These are phyloP conservation scores for Chlorodrepanis virens DNA, from an alignment of 2,113 vertebrate genomes.

Conservation along the genomic window DNA sequence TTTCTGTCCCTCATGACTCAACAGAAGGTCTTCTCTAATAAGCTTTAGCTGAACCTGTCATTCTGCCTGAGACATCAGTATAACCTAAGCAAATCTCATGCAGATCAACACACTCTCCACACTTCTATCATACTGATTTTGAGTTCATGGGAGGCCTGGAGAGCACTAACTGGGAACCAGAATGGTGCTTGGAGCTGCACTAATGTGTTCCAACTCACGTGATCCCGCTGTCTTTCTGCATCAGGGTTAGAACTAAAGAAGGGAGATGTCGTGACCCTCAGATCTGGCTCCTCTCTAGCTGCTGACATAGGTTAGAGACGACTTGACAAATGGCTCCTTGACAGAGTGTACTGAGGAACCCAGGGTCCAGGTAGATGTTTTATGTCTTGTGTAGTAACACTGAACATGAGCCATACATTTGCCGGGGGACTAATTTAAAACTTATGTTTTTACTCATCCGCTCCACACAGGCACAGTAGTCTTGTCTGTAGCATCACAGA, in stretches of 20 bases:
- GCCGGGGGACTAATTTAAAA: neutral
- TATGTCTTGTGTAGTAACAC: neutral
- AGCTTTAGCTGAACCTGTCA: neutral
- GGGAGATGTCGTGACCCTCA: neutral
- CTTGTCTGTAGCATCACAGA: neutral
- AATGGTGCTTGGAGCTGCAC: neutral
- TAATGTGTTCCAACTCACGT: rapidly evolving
- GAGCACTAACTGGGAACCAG: neutral
- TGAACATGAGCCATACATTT: neutral
- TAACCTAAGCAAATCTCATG: neutral
- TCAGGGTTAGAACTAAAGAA: neutral
- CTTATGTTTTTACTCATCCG: rapidly evolving
- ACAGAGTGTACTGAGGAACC: neutral
- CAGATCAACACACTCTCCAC: neutral
- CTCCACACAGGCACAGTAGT: neutral
- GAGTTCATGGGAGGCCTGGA: neutral
- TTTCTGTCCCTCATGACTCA: neutral
- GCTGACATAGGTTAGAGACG: neutral
- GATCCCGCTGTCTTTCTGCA: neutral
- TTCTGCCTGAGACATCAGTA: rapidly evolving
- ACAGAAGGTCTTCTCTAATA: neutral
- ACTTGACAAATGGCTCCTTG: neutral
- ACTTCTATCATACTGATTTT: neutral
- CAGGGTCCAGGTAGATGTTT: neutral
- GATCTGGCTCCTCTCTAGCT: neutral